phyloP scores from a whole-genome alignment of 2,888 invertebrate species.

The Tanypteryx hageni region DNA sequence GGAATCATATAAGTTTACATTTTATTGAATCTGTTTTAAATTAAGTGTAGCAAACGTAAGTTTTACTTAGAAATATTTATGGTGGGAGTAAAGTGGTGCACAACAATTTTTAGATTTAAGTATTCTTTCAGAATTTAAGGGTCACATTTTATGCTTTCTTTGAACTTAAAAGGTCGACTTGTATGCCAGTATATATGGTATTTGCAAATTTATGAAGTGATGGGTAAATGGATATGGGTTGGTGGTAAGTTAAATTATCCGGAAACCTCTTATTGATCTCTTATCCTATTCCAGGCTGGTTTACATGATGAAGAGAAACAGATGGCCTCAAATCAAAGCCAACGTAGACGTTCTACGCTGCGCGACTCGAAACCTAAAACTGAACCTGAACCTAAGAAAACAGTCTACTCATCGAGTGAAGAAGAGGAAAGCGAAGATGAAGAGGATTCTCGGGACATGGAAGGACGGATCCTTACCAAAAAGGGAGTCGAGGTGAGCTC shows the following conservation, averaged over 20 bases:
- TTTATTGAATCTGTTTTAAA: too few species aligned
- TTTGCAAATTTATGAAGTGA: neutral
- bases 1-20: too few species aligned
- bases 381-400: conserved; percentile 66
- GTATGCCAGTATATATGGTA: too few species aligned
- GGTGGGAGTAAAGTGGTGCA: too few species aligned
- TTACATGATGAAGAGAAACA: conserved; percentile 58
- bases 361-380: conserved; percentile 69
- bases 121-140: too few species aligned
- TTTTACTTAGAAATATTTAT: too few species aligned
- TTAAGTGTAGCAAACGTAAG: too few species aligned
- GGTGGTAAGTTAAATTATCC: too few species aligned
- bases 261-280: neutral
- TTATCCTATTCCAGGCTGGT: neutral
- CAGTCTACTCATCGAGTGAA: conserved; percentile 77
- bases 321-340: conserved; percentile 66
- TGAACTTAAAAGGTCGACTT: too few species aligned
- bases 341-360: conserved; percentile 76
- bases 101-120: too few species aligned
- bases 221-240: neutral
- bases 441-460: conserved; percentile 86
- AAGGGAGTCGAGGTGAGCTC: conserved; percentile 83
- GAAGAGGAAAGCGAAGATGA: conserved; percentile 81
- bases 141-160: too few species aligned
- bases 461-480: conserved; percentile 87